Base-by-base conservation (phyloP, 2,888 invertebrate genomes). In the Encarsia formosa region DNA sequence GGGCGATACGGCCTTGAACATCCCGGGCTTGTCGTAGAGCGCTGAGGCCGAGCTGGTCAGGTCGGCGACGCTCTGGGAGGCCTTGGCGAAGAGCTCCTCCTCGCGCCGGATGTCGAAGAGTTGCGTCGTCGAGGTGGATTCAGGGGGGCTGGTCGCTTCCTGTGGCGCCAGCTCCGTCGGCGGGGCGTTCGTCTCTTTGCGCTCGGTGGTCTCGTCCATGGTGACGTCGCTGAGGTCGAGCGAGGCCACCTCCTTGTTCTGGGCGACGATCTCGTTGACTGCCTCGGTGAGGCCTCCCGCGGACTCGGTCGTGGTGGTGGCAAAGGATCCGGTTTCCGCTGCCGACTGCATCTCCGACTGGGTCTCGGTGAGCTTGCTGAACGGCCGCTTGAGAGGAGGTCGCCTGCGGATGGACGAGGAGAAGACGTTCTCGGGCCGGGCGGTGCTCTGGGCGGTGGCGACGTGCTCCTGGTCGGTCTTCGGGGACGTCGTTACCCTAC, bases 1-100 rank as follows among this genome's bases (percentile, higher is more conserved):
- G 0, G 79, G 76, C 1, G 84, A 79, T 0, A 86, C 81, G 0
- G 83, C 81, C 70, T 86, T 86, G 67, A 86, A 86, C 75, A 83
- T 77, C 3, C 85, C 85, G 0, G 85, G 83, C n/a, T 81, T 83
- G 60, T 84, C 81, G 64, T 85, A 85, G 51, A 86, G 81, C 58
- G 85, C 85, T 59, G 86, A 85, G 1, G 85, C 84, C 0, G 87
- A 86, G 49, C 85, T 79, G 4, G 87, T 87, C 48, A 88, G 71
- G 66, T 87, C 86, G 3, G 87, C 86, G 1, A 87, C 85, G 59
- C 85, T 77, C 67, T 85, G 83, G 0, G 85, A 84, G 6, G 69
- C 72, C 39, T 67, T 70, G 11, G 65, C 69, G 45, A 71, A 69
- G 4, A 72, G 56, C 44, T 70, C 71, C 40, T 71, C 71, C 23